Percentiles rank a stretch among this genome's conserved stretches.
These are phyloP conservation scores for Apis dorsata DNA, from an alignment of 1,140 invertebrate species.

Conservation along the genomic window DNA sequence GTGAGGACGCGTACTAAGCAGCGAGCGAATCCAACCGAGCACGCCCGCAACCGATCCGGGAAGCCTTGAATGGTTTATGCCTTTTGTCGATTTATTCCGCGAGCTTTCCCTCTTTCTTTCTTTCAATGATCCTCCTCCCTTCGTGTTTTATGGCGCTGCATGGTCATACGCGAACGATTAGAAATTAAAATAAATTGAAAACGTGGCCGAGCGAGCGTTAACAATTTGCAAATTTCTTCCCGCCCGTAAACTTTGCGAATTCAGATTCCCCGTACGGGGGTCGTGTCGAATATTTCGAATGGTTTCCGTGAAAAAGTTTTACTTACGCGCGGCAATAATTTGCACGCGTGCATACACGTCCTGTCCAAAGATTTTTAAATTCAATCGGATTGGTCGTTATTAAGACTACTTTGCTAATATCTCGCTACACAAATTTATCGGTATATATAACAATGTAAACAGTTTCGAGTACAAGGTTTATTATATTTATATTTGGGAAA, in stretches of 20 bases:
- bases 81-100: conserved; percentile 20
- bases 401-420: no score
- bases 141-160: background rate
- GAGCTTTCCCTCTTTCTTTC: background rate
- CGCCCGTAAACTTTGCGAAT: background rate
- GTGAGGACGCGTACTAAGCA: conserved; percentile 73
- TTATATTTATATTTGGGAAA: no score
- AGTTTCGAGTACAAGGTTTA: no score
- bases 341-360: no score
- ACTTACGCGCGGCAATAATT: no score
- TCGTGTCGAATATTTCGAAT: background rate
- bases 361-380: no score
- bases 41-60: conserved; percentile 17
- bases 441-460: no score
- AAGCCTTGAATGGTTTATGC: conserved; percentile 52
- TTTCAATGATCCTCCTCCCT: background rate
- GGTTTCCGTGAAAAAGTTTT: no score
- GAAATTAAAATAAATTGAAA: background rate
- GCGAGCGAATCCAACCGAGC: conserved; percentile 19
- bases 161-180: background rate
- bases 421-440: no score
- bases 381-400: no score
- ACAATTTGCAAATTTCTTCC: background rate
- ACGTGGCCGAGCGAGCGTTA: background rate
- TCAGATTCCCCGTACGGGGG: background rate